phyloP scores from a whole-genome alignment of 1,140 invertebrate species.

The Cotesia typhae region DNA sequence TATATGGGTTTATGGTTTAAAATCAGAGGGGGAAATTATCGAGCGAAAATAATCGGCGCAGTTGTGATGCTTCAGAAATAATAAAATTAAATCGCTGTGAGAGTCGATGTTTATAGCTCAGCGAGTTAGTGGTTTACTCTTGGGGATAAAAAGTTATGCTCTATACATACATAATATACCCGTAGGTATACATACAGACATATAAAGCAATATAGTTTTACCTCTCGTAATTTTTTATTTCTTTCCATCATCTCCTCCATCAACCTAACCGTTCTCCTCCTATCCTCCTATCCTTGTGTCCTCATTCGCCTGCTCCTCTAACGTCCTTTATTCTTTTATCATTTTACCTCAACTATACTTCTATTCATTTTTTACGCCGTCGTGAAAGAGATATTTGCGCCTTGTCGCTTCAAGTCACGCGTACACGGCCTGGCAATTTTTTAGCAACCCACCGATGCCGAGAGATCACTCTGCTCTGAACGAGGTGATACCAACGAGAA shows the following conservation, averaged over 20 bases:
- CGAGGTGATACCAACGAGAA: conserved; percentile 10
- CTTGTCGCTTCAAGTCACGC: conserved; percentile 16
- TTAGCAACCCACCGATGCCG: conserved; percentile 8
- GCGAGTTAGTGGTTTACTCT: conserved; percentile 6
- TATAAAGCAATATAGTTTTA: conserved; percentile 17
- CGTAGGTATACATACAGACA: background rate
- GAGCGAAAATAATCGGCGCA: conserved; percentile 17
- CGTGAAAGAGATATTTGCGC: conserved; percentile 21
- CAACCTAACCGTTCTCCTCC: too few species aligned
- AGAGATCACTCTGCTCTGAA: conserved; percentile 15
- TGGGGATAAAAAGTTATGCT: background rate
- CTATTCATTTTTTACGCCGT: background rate
- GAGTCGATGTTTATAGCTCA: conserved; percentile 21
- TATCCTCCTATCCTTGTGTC: too few species aligned
- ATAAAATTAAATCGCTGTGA: conserved; percentile 24
- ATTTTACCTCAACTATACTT: background rate
- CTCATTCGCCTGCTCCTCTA: too few species aligned
- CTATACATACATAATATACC: too few species aligned
- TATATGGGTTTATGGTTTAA: conserved; percentile 6
- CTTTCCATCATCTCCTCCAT: background rate
- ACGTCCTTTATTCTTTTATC: too few species aligned
- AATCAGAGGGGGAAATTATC: conserved; percentile 20
- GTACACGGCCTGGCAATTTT: conserved; percentile 13
- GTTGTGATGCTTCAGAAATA: conserved; percentile 21
- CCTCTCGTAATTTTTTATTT: background rate